Evolutionary conservation across 2,888 invertebrate genomes (phyloP), one percentile per base, ranked within the genome.

Genomic region (Eupithecia inturbata): DNA sequence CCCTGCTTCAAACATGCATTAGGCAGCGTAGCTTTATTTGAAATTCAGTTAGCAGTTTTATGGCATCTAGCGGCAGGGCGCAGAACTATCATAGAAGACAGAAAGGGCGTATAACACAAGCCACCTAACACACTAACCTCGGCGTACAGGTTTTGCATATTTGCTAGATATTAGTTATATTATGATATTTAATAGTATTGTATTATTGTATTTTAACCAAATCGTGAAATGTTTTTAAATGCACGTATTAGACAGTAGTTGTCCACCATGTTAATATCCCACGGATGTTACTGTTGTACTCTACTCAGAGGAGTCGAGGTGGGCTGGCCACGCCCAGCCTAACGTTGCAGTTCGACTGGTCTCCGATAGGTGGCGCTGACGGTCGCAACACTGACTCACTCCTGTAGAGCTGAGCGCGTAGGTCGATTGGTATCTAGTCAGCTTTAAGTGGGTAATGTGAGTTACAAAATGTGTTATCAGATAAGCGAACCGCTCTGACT

Each of bases 391-490:
- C 5, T 57, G 41, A 12, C 16, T 6, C 41, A 16, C 19, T 6
- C 45, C 45, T 19, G 45, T 4, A 2, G 45, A 19, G 45, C n/a
- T 3, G 19, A n/a, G 19, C 45, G 45, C 19, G 19, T 3, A 60
- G 26, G 60, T 60, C 6, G 14, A 10, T 33, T 10, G 4, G 3
- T 63, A 19, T 63, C 31, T 28, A 19, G 45, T 63, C 31, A 10
- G 19, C 6, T 28, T 22, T 60, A 28, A 60, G 36, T 68, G 57
- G 68, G 68, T 68, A 68, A 19, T 64, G 64, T 60, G 26, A 68
- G 67, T 66, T 73, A 70, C 74, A 71, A 73, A 76, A 68, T 71
- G 71, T 71, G 77, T 72, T 80, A 80, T 80, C 79, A 77, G 73
- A 73, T 75, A 72, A 73, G 75, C 79, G 77, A 78, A 77, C 80